Evolutionary conservation across 92 coral and sea anemone genomes (phyloP).

Genomic region (Phymanthus crucifer): DNA sequence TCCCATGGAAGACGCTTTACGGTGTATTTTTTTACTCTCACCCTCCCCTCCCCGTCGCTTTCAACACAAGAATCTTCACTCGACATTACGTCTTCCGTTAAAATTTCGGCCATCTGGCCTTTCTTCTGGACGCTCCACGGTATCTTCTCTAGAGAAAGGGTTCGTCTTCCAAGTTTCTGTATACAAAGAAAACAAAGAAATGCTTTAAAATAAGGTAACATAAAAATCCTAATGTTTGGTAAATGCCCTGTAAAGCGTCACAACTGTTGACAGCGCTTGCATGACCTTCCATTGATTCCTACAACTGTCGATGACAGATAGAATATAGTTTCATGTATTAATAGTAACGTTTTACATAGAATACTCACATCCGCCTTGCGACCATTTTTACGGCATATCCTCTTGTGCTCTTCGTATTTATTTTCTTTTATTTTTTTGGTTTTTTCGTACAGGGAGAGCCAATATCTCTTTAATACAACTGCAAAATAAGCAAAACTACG

Average conservation of each 20-base stretch:
- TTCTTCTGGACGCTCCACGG: background rate
- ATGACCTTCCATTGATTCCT: too few species aligned
- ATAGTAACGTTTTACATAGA: background rate
- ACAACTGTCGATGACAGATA: too few species aligned
- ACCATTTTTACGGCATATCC: background rate
- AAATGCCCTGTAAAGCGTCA: background rate
- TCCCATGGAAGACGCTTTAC: too few species aligned
- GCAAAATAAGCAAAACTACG: background rate
- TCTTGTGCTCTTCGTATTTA: constrained; percentile 5
- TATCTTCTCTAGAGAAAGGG: background rate
- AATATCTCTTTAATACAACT: constrained; percentile 4
- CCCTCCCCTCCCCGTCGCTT: too few species aligned
- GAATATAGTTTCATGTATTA: background rate
- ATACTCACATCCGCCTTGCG: background rate
- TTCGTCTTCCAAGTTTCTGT: constrained; percentile 1
- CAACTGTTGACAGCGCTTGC: too few species aligned
- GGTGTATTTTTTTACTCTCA: too few species aligned
- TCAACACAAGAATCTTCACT: background rate
- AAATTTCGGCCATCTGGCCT: background rate
- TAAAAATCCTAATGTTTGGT: background rate
- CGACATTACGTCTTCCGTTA: background rate
- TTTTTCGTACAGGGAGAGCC: background rate
- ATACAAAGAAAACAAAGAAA: background rate
- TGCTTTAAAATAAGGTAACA: too few species aligned
- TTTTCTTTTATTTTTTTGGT: background rate